Base-by-base conservation (phyloP, 1,140 invertebrate species). In the Rhyzopertha dominica region DNA sequence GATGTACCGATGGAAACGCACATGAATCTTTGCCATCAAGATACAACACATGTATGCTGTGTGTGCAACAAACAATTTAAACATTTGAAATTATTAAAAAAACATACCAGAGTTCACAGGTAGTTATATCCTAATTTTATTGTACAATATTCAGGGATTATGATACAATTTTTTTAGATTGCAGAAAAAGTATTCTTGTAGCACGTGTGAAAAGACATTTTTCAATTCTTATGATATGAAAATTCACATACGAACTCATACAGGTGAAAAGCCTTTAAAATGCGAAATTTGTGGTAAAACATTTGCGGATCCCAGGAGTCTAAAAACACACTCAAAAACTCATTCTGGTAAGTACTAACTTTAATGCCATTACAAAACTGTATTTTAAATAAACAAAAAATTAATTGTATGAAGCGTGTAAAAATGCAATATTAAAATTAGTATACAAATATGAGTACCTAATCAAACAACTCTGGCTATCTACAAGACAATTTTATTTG, bases 241-340 rank as follows among this genome's bases (percentile, higher is more conserved):
- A 24, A 68, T 80, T n/a, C 82, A 84, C 58, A 76, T 78, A 26
- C 66, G 80, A 43, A 75, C 74, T 45, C 81, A 84, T 56, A 82
- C 79, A 4, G 81, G 81, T 1, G 79, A 82, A 54, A 73, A 75
- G 51, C 80, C 79, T 0, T 80, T 78, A 52, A 72, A 74, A 48
- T 82, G 61, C 29, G 41, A 39, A 8, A 28, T 51, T 9, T 63
- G 61, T 40, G 43, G 40, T 3, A 58, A 53, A 36, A 23, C 49
- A 20, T 63, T 59, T 51, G 52, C 44, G 10, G 58, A 63, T 50
- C 54, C 58, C 2, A 40, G 58, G 24, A 51, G 56, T 12, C 57
- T 77, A 36, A 70, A 67, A 18, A 59, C 69, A 4, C 76, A 78
- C 50, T 71, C 76, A 65, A 71, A 65, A 53, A 65, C 58, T 5